Evolutionary conservation across 2,797 vertebrate genomes (phyloP), one percentile per base, ranked within the genome.

Genomic region (Argentina silus): DNA sequence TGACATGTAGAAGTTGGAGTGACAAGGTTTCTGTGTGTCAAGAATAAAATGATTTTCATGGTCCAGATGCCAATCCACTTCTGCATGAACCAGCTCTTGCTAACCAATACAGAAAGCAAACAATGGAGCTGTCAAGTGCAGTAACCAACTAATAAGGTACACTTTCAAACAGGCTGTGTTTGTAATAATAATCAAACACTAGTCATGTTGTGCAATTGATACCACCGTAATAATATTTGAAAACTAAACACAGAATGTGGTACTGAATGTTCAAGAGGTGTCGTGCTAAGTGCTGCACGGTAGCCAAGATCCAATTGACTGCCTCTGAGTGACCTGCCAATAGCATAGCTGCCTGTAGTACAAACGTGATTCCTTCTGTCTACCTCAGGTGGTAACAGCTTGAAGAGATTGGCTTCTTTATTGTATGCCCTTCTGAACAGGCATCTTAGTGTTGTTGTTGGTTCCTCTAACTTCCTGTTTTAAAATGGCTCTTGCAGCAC

Each of bases 401-500:
- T 21, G 21, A 21, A 59, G 3, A 14, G 57, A 60, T n/a, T 14
- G 50, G 15, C 14, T 36, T 36, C 15, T 15, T 60, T 36, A 12
- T 61, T 5, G 6, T 23, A 36, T 42, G 21, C 21, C 36, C 6
- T 2, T 61, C 10, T 36, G 23, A 61, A 61, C 59, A 36, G 59
- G 11, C 27, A 61, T 12, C 1, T 61, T 12, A 27, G 59, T 14
- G 59, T 27, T 61, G 27, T 12, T 12, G 5, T 5, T 61, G 27
- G 59, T n/a, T 61, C 59, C 23, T 61, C 12, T 61, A 55, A 55
- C 3, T 61, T 61, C 59, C 10, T 60, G 59, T 61, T 61, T 42
- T 27, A 10, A 42, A 61, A 27, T 23, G 59, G 59, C 59, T n/a
- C n/a, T n/a, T 14, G 6, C 9, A 27, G 27, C 27, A 11, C 56